phyloP scores from a whole-genome alignment of 2,888 invertebrate species.

The Agrotis clavis region DNA sequence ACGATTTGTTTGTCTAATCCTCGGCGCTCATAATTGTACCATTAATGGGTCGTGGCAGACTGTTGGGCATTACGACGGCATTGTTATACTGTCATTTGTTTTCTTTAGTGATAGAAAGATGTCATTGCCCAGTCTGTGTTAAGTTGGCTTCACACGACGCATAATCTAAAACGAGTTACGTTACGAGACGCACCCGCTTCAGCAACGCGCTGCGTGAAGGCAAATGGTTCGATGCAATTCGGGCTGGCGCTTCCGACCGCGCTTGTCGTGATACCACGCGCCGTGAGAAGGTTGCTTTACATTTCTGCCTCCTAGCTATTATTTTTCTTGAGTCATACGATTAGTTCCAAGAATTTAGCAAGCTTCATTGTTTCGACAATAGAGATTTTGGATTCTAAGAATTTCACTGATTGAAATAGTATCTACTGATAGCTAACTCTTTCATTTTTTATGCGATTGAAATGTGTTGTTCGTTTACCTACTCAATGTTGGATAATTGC shows the following conservation, averaged over 20 bases:
- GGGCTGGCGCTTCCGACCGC: no score
- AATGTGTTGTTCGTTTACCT: no score
- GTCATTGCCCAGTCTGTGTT: no score
- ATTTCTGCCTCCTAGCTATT: background rate
- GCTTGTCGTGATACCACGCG: no score
- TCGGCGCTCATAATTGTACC: constrained; percentile 44
- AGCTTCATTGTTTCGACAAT: background rate
- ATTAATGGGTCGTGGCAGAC: constrained; percentile 31
- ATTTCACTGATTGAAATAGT: background rate
- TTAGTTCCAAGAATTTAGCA: background rate
- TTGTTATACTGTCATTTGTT: constrained; percentile 1
- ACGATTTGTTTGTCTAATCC: constrained; percentile 61
- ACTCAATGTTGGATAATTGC: no score
- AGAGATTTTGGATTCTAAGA: background rate
- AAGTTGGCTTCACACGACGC: no score
- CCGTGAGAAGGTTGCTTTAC: background rate
- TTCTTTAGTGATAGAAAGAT: background rate
- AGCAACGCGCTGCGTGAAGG: no score
- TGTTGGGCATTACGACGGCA: constrained; percentile 10
- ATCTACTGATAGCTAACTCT: background rate
- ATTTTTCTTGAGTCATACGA: background rate
- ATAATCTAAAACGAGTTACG: no score
- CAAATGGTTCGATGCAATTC: no score
- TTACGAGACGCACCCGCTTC: no score
- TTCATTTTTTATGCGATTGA: background rate